Conservation (phyloP, 2,797 vertebrate genomes). For the Rhadinocentrus ornatus region DNA sequence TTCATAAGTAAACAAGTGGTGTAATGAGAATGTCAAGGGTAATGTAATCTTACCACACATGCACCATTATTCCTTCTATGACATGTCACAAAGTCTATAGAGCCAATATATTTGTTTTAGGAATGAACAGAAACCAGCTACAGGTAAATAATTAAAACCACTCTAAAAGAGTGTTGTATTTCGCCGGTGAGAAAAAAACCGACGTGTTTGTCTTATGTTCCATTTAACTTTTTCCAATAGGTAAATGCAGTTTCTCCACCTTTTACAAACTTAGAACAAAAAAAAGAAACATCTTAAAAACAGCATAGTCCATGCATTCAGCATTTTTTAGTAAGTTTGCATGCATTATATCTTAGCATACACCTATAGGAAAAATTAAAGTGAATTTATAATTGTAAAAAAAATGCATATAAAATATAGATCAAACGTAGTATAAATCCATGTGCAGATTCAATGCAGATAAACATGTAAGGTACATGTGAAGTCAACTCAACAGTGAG, state of each 20-base stretch:
- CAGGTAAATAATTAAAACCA: slow-evolving; percentile 44
- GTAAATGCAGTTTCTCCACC: neutral
- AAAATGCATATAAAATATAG: neutral
- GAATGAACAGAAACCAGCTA: neutral
- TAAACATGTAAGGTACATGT: no score
- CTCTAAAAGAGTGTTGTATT: slow-evolving; percentile 23
- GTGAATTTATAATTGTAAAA: neutral
- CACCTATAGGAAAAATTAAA: neutral
- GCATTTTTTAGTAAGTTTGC: neutral
- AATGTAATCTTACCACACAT: neutral
- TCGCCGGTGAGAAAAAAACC: slow-evolving; percentile 20
- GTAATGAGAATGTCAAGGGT: neutral
- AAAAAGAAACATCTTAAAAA: neutral
- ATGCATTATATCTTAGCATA: neutral
- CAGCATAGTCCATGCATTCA: neutral
- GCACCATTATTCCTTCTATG: neutral
- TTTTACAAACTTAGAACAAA: neutral
- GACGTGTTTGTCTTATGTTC: neutral
- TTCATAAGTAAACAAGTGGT: neutral
- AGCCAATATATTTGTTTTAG: slow-evolving; percentile 2
- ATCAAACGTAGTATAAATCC: no score
- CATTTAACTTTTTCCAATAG: slow-evolving; percentile 16
- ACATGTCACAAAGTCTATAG: neutral
- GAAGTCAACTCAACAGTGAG: neutral
- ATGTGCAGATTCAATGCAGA: no score